Percentiles rank a stretch among this genome's conserved stretches.
Conservation (phyloP, 37 sponge, comb jelly and placozoan genomes). For the Tethya wilhelma region DNA sequence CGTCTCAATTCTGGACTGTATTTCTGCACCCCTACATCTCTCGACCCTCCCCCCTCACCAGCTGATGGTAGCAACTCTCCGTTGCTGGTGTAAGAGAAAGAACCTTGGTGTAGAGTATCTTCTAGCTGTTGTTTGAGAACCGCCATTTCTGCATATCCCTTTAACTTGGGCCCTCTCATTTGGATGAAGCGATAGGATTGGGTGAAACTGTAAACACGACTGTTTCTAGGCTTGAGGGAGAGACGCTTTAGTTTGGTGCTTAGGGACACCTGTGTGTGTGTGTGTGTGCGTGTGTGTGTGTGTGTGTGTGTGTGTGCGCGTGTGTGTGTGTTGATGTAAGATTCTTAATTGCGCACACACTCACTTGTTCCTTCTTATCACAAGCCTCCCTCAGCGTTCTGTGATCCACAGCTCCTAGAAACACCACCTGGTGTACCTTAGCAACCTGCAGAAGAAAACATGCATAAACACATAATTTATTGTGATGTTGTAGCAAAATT, state of each 20-base stretch:
- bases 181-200: conserved; percentile 38
- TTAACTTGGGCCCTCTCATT: conserved; percentile 58
- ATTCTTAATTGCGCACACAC: background rate
- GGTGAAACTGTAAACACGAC: background rate
- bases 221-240: background rate
- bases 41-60: background rate
- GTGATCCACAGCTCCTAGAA: conserved; percentile 63
- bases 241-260: conserved; percentile 14
- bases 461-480: background rate
- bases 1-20: background rate
- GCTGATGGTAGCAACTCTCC: background rate
- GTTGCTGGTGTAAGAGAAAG: background rate
- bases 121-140: conserved; percentile 6
- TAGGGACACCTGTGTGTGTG: background rate
- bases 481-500: background rate
- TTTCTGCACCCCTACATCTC: background rate
- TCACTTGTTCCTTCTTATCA: conserved; percentile 39
- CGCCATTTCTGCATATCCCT: conserved; percentile 76
- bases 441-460: background rate
- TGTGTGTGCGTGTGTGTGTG: too few species aligned
- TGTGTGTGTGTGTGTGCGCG: too few species aligned
- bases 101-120: background rate
- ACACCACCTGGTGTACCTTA: conserved; percentile 29
- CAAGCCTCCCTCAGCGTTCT: conserved; percentile 14
- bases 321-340: too few species aligned